phyloP scores from a whole-genome alignment of 2,113 vertebrate genomes.

The Mustela nigripes region DNA sequence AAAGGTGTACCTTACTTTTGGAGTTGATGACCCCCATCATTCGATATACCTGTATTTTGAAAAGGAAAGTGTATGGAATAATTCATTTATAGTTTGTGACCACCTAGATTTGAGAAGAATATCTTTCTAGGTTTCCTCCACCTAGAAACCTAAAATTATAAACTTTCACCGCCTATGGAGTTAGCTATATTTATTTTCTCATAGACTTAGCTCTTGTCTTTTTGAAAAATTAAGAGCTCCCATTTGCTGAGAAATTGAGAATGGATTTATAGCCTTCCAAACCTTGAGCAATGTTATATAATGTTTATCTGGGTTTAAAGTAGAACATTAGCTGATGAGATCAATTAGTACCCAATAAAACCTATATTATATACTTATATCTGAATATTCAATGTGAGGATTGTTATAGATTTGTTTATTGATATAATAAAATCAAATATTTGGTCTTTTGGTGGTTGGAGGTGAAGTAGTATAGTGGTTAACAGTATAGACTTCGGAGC shows the following conservation, averaged over 20 bases:
- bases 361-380: background rate
- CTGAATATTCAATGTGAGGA: conserved; percentile 7
- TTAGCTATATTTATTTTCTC: background rate
- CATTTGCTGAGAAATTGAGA: conserved; percentile 17
- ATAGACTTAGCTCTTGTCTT: background rate
- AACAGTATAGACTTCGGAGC: background rate
- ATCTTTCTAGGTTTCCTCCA: background rate
- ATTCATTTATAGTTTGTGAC: background rate
- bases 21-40: background rate
- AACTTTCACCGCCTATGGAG: background rate
- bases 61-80: background rate
- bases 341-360: conserved; percentile 42
- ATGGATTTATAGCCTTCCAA: background rate
- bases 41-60: conserved; percentile 6
- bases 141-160: background rate
- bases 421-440: background rate
- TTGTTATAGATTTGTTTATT: conserved; percentile 45
- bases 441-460: background rate
- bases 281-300: background rate
- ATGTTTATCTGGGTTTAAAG: background rate
- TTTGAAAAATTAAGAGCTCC: conserved; percentile 10
- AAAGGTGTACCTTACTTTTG: background rate
- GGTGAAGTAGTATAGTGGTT: background rate
- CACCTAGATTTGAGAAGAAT: conserved; percentile 1
- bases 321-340: background rate